Evolutionary conservation across 2,113 vertebrate species (phyloP).

Genomic region (Psilopogon haemacephalus): DNA sequence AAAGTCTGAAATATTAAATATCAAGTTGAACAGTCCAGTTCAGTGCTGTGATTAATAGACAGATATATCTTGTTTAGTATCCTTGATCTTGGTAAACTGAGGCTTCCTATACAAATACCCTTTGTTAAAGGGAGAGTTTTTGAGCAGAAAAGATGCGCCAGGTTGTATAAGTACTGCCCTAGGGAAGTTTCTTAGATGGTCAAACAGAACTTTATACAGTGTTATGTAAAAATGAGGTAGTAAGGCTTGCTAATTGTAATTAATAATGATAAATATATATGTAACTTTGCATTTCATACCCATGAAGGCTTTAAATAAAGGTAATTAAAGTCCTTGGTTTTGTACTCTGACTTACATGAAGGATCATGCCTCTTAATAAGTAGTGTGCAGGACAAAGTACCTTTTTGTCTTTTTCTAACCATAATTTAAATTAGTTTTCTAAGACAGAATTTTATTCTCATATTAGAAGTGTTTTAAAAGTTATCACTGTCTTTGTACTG

Average conservation of each 20-base stretch:
- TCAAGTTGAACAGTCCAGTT: conserved; percentile 48
- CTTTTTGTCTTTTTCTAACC: not conserved
- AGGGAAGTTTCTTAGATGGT: conserved; percentile 22
- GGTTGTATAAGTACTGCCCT: conserved; percentile 1
- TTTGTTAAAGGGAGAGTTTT: conserved; percentile 64
- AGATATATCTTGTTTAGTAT: not conserved
- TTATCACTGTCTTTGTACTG: not conserved
- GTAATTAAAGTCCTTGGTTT: not conserved
- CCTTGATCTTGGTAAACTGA: conserved; percentile 47
- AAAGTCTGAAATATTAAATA: conserved; percentile 49
- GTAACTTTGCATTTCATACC: not conserved
- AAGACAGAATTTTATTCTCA: not conserved
- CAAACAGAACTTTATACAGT: conserved; percentile 28
- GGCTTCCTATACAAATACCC: conserved; percentile 33
- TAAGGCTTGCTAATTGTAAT: not conserved
- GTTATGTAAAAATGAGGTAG: not conserved
- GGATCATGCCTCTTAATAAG: not conserved
- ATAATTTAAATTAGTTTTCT: not conserved
- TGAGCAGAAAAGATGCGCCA: conserved; percentile 12
- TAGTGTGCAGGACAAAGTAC: not conserved
- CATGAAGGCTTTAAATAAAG: not conserved
- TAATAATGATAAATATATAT: not conserved
- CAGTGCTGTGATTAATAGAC: conserved; percentile 50
- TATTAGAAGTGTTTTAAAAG: not conserved
- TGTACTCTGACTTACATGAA: not conserved